Evolutionary conservation across 1,140 invertebrate species (phyloP).

Genomic region (Physella acuta): DNA sequence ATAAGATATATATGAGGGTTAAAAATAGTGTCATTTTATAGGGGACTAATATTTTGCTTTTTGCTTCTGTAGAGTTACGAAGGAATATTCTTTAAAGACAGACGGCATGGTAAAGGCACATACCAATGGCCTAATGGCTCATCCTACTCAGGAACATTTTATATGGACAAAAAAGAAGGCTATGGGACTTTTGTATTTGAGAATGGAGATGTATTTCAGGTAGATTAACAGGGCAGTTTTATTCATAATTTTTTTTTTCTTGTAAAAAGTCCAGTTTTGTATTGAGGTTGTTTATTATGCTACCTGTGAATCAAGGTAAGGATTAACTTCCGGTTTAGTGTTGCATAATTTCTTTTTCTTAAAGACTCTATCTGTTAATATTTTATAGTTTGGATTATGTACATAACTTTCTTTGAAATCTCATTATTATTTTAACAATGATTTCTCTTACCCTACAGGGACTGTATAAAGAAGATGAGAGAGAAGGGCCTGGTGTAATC

Average conservation of each 20-base stretch:
- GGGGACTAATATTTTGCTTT: too few species aligned
- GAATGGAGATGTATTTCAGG: slow-evolving; percentile 57
- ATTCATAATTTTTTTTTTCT: slow-evolving; percentile 11
- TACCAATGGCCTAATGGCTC: slow-evolving; percentile 55
- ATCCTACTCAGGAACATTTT: slow-evolving; percentile 53
- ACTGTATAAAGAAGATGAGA: slow-evolving; percentile 56
- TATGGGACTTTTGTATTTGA: slow-evolving; percentile 54
- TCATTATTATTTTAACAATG: too few species aligned
- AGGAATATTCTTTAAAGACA: slow-evolving; percentile 55
- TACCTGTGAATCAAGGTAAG: not conserved
- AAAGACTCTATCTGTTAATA: not conserved
- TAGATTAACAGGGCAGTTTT: slow-evolving; percentile 26
- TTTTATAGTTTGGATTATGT: not conserved
- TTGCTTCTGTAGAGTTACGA: slow-evolving; percentile 57
- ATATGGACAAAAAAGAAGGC: slow-evolving; percentile 58
- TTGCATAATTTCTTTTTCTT: not conserved
- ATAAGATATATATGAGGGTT: too few species aligned
- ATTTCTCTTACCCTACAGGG: too few species aligned
- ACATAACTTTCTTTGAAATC: too few species aligned
- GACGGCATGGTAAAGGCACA: slow-evolving; percentile 54
- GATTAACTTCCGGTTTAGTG: not conserved
- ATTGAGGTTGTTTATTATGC: too few species aligned
- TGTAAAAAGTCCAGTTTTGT: not conserved
- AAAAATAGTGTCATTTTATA: too few species aligned
- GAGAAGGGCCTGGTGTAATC: slow-evolving; percentile 56